Conservation (phyloP, 1,140 invertebrate species). For the Macrotrachela quadricornifera region DNA sequence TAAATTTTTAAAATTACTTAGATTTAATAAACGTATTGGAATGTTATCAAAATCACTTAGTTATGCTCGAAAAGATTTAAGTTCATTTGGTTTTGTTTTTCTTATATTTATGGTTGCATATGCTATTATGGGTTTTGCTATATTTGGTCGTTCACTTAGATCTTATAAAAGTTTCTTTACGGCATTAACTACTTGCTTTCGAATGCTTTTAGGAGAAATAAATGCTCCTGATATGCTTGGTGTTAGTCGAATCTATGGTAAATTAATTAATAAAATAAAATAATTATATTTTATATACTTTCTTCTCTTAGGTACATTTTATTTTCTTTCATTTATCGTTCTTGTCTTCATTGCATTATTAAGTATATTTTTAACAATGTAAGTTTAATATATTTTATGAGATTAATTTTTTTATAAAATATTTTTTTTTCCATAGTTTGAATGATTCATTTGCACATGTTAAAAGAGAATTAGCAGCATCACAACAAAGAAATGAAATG, state of each 20-base stretch:
- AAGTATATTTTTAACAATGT: conserved; percentile 9
- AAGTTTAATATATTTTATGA: no score
- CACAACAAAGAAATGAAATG: no score
- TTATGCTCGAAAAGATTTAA: conserved; percentile 18
- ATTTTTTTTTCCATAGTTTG: background rate
- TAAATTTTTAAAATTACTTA: conserved; percentile 33
- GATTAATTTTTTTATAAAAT: no score
- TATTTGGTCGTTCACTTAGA: conserved; percentile 19
- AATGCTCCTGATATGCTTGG: conserved; percentile 16
- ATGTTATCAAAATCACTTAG: conserved; percentile 24
- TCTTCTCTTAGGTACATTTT: no score
- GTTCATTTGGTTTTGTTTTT: conserved; percentile 24
- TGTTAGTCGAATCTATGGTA: background rate
- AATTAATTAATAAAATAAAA: no score
- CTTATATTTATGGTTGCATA: conserved; percentile 26
- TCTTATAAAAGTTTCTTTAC: conserved; percentile 18
- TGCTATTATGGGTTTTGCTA: conserved; percentile 17
- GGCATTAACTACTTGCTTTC: conserved; percentile 22
- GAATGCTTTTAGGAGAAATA: conserved; percentile 24
- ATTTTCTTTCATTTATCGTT: no score
- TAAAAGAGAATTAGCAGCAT: conserved; percentile 16
- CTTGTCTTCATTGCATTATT: background rate
- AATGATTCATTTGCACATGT: conserved; percentile 10
- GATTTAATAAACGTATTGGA: conserved; percentile 32
- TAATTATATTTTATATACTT: no score